phyloP scores from a whole-genome alignment of 92 coral and sea anemone genomes.

The Epizoanthus ramosus region DNA sequence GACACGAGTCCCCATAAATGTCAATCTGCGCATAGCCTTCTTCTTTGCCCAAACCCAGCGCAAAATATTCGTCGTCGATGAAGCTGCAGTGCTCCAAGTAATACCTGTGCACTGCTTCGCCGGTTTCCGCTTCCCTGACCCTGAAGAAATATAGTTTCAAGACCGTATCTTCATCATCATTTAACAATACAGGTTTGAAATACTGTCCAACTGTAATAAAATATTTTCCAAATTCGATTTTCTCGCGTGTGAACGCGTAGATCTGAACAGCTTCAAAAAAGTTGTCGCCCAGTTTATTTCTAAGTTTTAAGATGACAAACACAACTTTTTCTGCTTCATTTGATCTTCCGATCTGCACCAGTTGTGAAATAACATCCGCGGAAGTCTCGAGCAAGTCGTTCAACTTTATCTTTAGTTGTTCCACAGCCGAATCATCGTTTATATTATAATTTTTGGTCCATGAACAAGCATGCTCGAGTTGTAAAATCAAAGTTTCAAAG shows the following conservation, averaged over 20 bases:
- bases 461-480: conserved; percentile 29
- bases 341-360: conserved; percentile 49
- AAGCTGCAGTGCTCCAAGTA: conserved; percentile 78
- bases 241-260: conserved; percentile 79
- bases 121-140: conserved; percentile 73
- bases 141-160: conserved; percentile 77
- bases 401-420: conserved; percentile 57
- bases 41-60: conserved; percentile 65
- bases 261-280: conserved; percentile 66
- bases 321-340: conserved; percentile 75
- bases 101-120: conserved; percentile 63
- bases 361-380: conserved; percentile 68
- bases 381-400: conserved; percentile 65
- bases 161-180: conserved; percentile 78
- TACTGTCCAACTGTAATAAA: conserved; percentile 78
- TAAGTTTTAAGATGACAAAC: conserved; percentile 54
- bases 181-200: conserved; percentile 79
- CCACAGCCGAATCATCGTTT: conserved; percentile 25
- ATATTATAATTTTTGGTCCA: conserved; percentile 19
- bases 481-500: conserved; percentile 29
- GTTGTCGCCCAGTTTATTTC: conserved; percentile 59
- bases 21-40: conserved; percentile 70
- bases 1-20: conserved; percentile 79
- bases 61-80: conserved; percentile 77
- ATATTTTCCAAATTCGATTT: conserved; percentile 57